phyloP scores from a whole-genome alignment of 2,113 vertebrate genomes.

The Hoplias malabaricus region DNA sequence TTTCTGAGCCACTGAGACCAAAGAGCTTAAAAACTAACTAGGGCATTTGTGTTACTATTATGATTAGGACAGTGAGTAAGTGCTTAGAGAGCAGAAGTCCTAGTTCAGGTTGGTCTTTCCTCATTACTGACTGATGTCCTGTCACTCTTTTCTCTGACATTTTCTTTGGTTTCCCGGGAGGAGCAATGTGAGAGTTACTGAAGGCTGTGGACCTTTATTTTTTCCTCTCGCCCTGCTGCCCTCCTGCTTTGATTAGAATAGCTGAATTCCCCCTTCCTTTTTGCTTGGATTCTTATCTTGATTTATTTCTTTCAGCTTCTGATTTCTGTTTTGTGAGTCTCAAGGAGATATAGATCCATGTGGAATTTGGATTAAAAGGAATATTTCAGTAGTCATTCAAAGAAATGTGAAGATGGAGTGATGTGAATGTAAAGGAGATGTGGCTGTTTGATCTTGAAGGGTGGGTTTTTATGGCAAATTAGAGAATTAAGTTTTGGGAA shows the following conservation, averaged over 20 bases:
- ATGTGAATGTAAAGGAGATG: background rate
- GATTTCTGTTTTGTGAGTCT: background rate
- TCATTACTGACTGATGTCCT: background rate
- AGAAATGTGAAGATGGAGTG: background rate
- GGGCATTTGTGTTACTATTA: background rate
- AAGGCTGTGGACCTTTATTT: background rate
- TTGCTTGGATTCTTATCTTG: background rate
- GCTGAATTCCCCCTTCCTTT: background rate
- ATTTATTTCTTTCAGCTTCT: background rate
- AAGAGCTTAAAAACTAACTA: no score
- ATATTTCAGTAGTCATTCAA: background rate
- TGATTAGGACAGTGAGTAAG: background rate
- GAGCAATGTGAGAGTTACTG: background rate
- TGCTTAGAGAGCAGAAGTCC: background rate
- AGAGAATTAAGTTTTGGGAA: background rate
- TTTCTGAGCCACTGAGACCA: no score
- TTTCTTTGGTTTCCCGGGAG: background rate
- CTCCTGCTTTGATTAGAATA: slow-evolving; percentile 12
- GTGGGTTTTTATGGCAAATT: background rate
- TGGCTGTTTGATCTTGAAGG: background rate
- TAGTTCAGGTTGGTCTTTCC: background rate
- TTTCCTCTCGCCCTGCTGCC: background rate
- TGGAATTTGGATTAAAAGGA: slow-evolving; percentile 12
- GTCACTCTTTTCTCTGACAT: background rate
- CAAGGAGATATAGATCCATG: background rate